Percentiles rank a stretch among this genome's conserved stretches.
Conservation (phyloP, 2,888 invertebrate species). For the Eumacrocentrus americanus region DNA sequence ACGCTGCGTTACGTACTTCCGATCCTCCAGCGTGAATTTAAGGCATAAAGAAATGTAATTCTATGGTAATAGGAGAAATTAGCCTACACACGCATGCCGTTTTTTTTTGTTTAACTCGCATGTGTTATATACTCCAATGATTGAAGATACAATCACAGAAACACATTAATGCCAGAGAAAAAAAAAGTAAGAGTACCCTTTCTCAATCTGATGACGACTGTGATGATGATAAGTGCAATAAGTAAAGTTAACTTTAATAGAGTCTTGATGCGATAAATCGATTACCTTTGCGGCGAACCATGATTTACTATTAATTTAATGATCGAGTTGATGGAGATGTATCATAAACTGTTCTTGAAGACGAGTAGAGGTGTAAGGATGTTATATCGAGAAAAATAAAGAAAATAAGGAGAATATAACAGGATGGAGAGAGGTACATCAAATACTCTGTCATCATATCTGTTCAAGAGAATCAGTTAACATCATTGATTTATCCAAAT, state of each 20-base stretch:
- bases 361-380: neutral
- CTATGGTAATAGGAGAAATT: conserved; percentile 18
- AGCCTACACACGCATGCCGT: conserved; percentile 1
- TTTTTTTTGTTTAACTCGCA: conserved; percentile 2
- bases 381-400: neutral
- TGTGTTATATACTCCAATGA: neutral
- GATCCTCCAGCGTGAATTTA: conserved; percentile 11
- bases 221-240: neutral
- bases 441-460: too few species aligned
- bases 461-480: too few species aligned
- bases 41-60: conserved; percentile 13
- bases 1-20: conserved; percentile 26
- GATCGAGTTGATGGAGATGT: conserved; percentile 2
- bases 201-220: too few species aligned
- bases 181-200: neutral
- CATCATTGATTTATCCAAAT: too few species aligned
- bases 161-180: neutral
- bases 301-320: neutral
- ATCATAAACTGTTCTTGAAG: too few species aligned
- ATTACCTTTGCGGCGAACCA: neutral
- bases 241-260: neutral
- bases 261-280: neutral
- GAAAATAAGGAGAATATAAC: neutral
- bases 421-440: too few species aligned
- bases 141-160: neutral